Evolutionary conservation across 2,797 vertebrate species (phyloP).

Genomic region (Psittacula echo): DNA sequence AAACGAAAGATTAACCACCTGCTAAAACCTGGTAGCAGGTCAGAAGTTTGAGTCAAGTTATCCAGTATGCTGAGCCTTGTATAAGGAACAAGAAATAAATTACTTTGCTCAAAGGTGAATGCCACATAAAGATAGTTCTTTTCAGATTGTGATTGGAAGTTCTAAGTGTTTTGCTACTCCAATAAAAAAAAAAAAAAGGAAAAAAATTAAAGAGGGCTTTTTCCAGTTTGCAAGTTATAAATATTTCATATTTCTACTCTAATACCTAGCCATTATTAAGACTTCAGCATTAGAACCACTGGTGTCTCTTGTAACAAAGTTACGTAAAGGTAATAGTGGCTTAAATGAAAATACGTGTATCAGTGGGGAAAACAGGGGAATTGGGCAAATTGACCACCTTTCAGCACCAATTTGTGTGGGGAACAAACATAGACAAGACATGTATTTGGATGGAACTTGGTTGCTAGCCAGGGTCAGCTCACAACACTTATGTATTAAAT

Average conservation of each 20-base stretch:
- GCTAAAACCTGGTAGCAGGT: background rate
- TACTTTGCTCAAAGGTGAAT: background rate
- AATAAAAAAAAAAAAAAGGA: background rate
- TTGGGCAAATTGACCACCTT: background rate
- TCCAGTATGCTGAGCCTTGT: background rate
- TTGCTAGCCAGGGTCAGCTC: background rate
- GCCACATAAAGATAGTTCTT: background rate
- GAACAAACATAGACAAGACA: accelerated
- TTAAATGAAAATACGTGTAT: background rate
- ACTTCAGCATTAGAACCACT: background rate
- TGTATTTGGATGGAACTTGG: background rate
- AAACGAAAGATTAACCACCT: background rate
- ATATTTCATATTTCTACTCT: background rate
- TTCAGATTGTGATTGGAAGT: background rate
- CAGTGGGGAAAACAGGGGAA: background rate
- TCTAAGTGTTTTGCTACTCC: background rate
- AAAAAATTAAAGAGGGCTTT: background rate
- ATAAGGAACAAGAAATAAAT: background rate
- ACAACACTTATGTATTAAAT: background rate
- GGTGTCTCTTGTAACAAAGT: background rate
- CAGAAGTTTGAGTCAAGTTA: background rate
- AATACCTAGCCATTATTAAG: background rate
- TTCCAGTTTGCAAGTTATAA: background rate
- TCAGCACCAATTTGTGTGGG: background rate
- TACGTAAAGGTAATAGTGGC: background rate